Percentiles rank a stretch among this genome's conserved stretches.
phyloP scores from a whole-genome alignment of 1,140 invertebrate species.

The Triops cancriformis region DNA sequence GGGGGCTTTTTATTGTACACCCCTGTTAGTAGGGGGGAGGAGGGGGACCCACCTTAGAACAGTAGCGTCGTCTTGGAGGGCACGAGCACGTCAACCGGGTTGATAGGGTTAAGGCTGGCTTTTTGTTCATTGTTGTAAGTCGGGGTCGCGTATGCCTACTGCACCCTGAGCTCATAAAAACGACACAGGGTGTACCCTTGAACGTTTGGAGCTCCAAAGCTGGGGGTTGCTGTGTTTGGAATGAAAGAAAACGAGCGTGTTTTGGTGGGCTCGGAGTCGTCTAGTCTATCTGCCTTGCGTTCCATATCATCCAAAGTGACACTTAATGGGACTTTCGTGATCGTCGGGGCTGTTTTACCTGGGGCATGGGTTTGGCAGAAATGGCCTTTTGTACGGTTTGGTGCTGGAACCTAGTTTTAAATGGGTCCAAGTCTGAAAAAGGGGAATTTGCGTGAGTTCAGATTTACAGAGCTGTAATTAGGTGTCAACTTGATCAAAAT shows the following conservation, averaged over 20 bases:
- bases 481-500: no score
- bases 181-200: background rate
- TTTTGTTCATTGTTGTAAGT: background rate
- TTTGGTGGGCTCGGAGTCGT: background rate
- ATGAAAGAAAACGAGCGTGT: background rate
- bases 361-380: background rate
- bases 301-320: background rate
- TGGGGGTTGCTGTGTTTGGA: background rate
- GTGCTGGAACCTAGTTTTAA: no score
- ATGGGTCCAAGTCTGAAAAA: no score
- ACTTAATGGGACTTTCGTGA: background rate
- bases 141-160: background rate
- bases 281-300: background rate
- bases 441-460: no score
- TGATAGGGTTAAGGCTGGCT: constrained; percentile 4
- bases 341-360: background rate
- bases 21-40: background rate
- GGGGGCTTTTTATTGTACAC: no score
- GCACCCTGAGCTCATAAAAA: background rate
- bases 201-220: background rate
- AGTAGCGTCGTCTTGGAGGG: background rate
- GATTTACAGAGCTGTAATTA: no score
- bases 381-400: background rate
- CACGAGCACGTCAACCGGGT: constrained; percentile 4
- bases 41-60: background rate